Conservation (phyloP, 2,113 vertebrate genomes). For the Eleginops maclovinus region DNA sequence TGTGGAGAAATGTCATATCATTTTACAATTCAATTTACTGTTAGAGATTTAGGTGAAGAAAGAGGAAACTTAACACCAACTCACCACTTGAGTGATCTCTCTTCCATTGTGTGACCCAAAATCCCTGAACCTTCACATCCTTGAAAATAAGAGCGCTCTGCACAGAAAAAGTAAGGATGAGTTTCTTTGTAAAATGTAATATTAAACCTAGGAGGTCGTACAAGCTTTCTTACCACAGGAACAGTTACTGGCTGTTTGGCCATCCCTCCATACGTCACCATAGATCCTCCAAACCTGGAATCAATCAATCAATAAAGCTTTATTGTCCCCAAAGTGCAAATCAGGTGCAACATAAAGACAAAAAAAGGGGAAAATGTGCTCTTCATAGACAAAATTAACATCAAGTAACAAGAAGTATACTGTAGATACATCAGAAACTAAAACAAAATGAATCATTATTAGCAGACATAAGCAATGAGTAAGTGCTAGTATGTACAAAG, state of each 20-base stretch:
- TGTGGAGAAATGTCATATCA: conserved; percentile 23
- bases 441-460: too few species aligned
- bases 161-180: conserved; percentile 23
- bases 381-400: too few species aligned
- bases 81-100: conserved; percentile 86
- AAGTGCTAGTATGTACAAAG: too few species aligned
- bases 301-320: too few species aligned
- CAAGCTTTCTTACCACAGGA: conserved; percentile 88
- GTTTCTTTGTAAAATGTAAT: background rate
- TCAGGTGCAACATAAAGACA: too few species aligned
- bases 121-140: conserved; percentile 90
- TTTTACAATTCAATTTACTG: background rate
- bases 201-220: background rate
- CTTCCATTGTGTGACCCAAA: conserved; percentile 97
- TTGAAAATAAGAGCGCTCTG: conserved; percentile 96
- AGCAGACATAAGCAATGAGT: too few species aligned
- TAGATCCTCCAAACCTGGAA: conserved; percentile 88
- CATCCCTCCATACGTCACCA: conserved; percentile 99
- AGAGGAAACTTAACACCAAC: conserved; percentile 21
- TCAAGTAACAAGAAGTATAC: too few species aligned
- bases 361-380: too few species aligned
- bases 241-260: conserved; percentile 92
- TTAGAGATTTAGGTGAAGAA: background rate
- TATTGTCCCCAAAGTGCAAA: too few species aligned
- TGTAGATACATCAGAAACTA: too few species aligned